Conservation (phyloP, 2,113 vertebrate genomes). For the Acanthisitta chloris region DNA sequence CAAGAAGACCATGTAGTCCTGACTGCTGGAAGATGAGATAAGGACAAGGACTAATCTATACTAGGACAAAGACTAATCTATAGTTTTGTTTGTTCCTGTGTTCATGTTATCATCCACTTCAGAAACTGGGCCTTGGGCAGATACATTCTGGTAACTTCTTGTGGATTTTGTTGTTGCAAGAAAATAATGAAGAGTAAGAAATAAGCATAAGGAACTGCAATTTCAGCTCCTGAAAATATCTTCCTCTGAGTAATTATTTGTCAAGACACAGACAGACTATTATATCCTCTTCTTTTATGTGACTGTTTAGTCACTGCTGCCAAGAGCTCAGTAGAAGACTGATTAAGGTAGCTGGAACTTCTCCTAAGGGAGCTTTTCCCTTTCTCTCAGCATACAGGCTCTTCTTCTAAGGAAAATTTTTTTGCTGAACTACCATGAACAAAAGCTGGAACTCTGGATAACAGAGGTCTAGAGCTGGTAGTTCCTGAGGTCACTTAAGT, state of each 20-base stretch:
- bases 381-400: not conserved
- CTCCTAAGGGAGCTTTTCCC: conserved; percentile 17
- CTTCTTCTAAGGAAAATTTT: not conserved
- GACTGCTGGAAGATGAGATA: not conserved
- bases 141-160: not conserved
- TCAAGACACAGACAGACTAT: conserved; percentile 41
- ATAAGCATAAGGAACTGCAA: conserved; percentile 2
- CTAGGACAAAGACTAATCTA: not conserved
- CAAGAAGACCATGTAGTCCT: not conserved
- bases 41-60: not conserved
- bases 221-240: conserved; percentile 22
- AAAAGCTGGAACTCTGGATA: not conserved
- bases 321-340: conserved; percentile 40
- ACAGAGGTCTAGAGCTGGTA: not conserved
- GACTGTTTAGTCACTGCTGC: conserved; percentile 34
- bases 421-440: not conserved
- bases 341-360: conserved; percentile 32
- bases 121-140: not conserved
- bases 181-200: conserved; percentile 13
- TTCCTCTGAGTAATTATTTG: conserved; percentile 26
- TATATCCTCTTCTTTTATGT: conserved; percentile 35
- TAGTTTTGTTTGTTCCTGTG: not conserved
- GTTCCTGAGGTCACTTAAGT: not conserved
- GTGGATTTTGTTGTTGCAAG: not conserved
- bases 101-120: not conserved